These are phyloP conservation scores for Choristoneura rosaceana DNA, from an alignment of 2,888 invertebrate genomes.

Conservation along the genomic window DNA sequence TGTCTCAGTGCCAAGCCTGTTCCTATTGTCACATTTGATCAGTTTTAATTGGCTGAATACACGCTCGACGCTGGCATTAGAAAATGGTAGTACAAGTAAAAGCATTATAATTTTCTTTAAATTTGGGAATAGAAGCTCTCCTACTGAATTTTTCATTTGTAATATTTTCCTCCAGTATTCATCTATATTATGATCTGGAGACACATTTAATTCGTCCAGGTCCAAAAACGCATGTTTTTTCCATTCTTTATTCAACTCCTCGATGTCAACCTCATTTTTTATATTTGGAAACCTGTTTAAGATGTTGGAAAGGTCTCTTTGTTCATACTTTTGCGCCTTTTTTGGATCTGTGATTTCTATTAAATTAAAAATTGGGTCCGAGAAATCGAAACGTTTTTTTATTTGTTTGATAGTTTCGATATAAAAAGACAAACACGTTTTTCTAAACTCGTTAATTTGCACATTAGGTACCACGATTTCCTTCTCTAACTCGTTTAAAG, in stretches of 20 bases:
- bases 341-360: neutral
- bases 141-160: neutral
- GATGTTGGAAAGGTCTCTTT: neutral
- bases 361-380: neutral
- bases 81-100: neutral
- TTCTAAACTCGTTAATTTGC: neutral
- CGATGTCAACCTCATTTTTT: too few species aligned
- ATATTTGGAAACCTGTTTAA: neutral
- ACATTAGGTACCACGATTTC: neutral
- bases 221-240: neutral
- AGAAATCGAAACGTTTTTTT: neutral
- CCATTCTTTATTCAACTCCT: neutral
- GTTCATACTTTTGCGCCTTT: neutral
- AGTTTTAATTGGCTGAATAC: slow-evolving; percentile 1
- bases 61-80: neutral
- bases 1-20: neutral
- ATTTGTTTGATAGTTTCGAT: neutral
- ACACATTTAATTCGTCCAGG: too few species aligned
- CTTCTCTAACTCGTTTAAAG: neutral
- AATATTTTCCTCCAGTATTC: neutral
- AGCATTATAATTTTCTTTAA: neutral
- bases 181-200: neutral
- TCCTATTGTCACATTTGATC: neutral
- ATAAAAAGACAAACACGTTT: neutral
- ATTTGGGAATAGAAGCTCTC: neutral